Evolutionary conservation across 2,888 invertebrate species (phyloP).

Genomic region (Erannis defoliaria): DNA sequence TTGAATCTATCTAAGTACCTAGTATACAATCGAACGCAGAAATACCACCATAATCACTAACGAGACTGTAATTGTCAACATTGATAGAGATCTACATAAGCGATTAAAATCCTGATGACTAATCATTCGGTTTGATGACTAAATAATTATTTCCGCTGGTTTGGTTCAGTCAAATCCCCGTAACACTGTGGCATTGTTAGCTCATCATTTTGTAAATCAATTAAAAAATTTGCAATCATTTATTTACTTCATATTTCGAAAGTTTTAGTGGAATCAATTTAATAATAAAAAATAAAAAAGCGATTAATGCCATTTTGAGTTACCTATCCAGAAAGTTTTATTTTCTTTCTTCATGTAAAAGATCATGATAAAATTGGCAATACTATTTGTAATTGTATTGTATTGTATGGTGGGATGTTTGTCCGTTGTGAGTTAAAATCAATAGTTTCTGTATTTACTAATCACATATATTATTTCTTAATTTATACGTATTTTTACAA

Average conservation of each 20-base stretch:
- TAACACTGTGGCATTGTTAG: not conserved
- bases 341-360: not conserved
- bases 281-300: not conserved
- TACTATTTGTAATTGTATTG: conserved; percentile 25
- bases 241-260: too few species aligned
- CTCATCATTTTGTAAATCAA: not conserved
- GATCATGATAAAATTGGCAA: conserved; percentile 13
- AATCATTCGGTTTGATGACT: conserved; percentile 8
- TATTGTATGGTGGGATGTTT: conserved; percentile 40
- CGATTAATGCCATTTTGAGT: not conserved
- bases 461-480: not conserved
- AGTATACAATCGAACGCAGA: not conserved
- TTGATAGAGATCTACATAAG: conserved; percentile 2
- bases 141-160: conserved; percentile 6
- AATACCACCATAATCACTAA: not conserved
- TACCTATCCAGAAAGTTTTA: not conserved
- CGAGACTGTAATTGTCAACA: not conserved
- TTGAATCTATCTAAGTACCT: too few species aligned
- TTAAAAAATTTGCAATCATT: too few species aligned
- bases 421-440: conserved; percentile 24
- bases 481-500: too few species aligned
- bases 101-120: not conserved
- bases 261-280: too few species aligned
- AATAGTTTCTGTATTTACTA: not conserved
- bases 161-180: not conserved